A percentile compares a stretch with the other conserved stretches of the same genome.
Conservation (phyloP, 2,888 invertebrate genomes). For the Lithophane ornitopus region DNA sequence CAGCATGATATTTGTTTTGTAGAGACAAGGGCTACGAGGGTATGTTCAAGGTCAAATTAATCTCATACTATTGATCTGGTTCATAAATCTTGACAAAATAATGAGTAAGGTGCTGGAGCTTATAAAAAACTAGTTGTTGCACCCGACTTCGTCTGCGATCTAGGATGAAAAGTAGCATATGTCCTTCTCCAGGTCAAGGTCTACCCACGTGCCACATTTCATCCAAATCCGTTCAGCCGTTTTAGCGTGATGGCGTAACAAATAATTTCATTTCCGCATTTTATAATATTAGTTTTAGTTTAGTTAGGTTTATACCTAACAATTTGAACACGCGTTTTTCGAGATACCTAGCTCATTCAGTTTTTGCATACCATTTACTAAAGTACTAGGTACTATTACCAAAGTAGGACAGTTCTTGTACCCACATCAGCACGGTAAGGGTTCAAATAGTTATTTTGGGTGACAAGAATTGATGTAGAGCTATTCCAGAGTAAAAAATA, state of each 20-base stretch:
- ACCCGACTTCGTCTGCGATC: too few relatives aligned
- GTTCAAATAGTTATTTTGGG: not conserved
- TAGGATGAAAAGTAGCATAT: too few relatives aligned
- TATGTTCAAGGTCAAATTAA: conserved; percentile 21
- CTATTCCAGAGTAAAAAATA: not conserved
- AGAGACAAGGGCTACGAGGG: not conserved
- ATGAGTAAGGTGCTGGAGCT: not conserved
- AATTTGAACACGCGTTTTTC: not conserved
- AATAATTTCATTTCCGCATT: too few relatives aligned
- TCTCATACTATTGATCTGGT: conserved; percentile 8
- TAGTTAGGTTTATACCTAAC: too few relatives aligned
- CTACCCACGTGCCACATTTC: too few relatives aligned
- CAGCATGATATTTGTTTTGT: conserved; percentile 27
- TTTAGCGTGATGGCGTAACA: too few relatives aligned
- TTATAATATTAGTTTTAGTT: too few relatives aligned
- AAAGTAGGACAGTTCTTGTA: not conserved
- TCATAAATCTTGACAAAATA: not conserved
- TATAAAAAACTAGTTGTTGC: too few relatives aligned
- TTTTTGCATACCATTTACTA: conserved; percentile 7
- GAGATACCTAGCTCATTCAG: not conserved
- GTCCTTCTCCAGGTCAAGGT: too few relatives aligned
- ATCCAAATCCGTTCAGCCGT: too few relatives aligned
- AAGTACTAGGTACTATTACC: not conserved
- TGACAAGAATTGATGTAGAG: conserved; percentile 1
- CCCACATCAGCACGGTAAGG: not conserved